These are phyloP conservation scores for Rhopalosiphum nymphaeae DNA, from an alignment of 2,888 invertebrate genomes.

Conservation along the genomic window DNA sequence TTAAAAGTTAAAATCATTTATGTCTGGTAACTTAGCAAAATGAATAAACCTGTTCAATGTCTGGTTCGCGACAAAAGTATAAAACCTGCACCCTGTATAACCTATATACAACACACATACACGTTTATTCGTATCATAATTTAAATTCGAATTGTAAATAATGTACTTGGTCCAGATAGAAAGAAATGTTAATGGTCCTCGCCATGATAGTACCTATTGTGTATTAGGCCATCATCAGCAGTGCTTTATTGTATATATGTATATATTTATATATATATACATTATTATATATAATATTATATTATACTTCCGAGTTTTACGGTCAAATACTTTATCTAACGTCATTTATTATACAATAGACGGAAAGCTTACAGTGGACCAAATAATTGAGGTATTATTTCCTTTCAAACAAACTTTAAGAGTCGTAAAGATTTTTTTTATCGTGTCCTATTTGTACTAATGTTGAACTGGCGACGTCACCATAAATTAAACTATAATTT, in stretches of 20 bases:
- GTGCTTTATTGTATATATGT: not conserved
- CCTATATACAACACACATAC: no score
- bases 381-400: constrained; percentile 54
- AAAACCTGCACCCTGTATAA: not conserved
- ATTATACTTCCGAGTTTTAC: constrained; percentile 35
- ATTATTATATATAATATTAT: not conserved
- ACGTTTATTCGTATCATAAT: not conserved
- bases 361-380: constrained; percentile 48
- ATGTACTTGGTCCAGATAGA: constrained; percentile 5
- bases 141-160: constrained; percentile 40
- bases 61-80: not conserved
- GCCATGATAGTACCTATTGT: constrained; percentile 6
- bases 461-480: not conserved
- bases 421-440: constrained; percentile 58
- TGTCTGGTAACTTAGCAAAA: not conserved
- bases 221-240: constrained; percentile 32
- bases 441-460: constrained; percentile 48
- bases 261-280: no score
- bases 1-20: not conserved
- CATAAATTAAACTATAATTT: constrained; percentile 47
- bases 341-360: constrained; percentile 44
- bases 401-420: constrained; percentile 46
- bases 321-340: constrained; percentile 48
- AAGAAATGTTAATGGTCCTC: constrained; percentile 22
- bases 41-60: not conserved